phyloP scores from a whole-genome alignment of 2,888 invertebrate species.

The Dolichopus griseipennis region DNA sequence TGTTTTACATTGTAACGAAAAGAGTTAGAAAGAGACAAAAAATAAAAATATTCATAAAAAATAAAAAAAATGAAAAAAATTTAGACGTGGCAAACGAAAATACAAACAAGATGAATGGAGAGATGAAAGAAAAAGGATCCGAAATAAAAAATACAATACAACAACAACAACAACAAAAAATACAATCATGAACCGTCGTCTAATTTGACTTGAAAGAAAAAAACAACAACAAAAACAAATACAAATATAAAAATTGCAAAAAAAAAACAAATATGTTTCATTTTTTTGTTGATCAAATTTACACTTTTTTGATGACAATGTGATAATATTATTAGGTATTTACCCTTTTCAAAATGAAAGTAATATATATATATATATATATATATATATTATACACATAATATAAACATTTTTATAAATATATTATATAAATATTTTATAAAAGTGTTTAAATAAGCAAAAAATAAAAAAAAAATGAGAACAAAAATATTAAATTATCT shows the following conservation, averaged over 20 bases:
- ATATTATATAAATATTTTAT: not conserved
- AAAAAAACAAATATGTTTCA: not conserved
- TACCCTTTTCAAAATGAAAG: constrained; percentile 1
- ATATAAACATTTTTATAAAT: not conserved
- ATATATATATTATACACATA: too few relatives aligned
- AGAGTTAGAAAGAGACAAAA: too few relatives aligned
- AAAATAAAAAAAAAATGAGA: not conserved
- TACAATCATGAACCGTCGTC: not conserved
- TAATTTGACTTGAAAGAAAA: not conserved
- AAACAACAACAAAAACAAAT: not conserved
- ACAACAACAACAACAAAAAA: too few relatives aligned
- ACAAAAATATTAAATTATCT: not conserved
- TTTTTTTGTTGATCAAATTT: not conserved
- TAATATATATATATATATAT: not conserved
- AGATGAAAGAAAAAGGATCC: too few relatives aligned
- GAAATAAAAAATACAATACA: too few relatives aligned
- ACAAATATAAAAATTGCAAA: not conserved
- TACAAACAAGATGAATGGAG: not conserved
- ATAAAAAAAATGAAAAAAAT: too few relatives aligned
- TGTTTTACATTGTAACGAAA: too few relatives aligned
- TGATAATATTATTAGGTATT: constrained; percentile 6
- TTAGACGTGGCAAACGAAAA: too few relatives aligned
- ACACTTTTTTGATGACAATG: constrained; percentile 5
- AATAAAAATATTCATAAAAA: too few relatives aligned
- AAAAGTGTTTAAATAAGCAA: not conserved